Percentiles rank a stretch among this genome's conserved stretches.
Conservation (phyloP, 2,113 vertebrate species). For the Platichthys flesus region DNA sequence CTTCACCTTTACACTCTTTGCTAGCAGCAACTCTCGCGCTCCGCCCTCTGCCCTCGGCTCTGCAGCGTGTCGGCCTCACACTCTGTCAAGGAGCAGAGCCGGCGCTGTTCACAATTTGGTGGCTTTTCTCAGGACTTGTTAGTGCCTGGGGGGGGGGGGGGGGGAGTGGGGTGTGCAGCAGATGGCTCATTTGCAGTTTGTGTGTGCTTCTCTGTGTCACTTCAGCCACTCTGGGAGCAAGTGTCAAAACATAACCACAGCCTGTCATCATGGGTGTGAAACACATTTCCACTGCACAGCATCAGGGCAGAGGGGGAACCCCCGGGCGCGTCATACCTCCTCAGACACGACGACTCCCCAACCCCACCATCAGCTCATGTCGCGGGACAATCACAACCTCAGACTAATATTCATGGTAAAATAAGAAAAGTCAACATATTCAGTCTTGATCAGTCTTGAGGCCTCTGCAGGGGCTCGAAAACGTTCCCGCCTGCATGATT, state of each 20-base stretch:
- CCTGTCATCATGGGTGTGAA: slow-evolving; percentile 51
- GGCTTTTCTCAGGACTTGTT: slow-evolving; percentile 50
- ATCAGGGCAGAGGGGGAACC: background rate
- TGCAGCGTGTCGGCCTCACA: slow-evolving; percentile 35
- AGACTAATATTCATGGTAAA: too few relatives aligned
- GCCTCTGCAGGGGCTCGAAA: too few relatives aligned
- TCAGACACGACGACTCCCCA: background rate
- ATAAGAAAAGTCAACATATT: too few relatives aligned
- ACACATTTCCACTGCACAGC: slow-evolving; percentile 35
- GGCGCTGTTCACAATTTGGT: slow-evolving; percentile 41
- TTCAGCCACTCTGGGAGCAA: slow-evolving; percentile 55
- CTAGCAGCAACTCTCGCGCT: slow-evolving; percentile 1
- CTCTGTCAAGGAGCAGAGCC: slow-evolving; percentile 33
- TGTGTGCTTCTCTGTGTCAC: slow-evolving; percentile 46
- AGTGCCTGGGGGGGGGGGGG: background rate
- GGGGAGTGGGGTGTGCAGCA: slow-evolving; percentile 9
- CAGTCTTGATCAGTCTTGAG: too few relatives aligned
- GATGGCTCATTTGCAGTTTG: slow-evolving; percentile 67
- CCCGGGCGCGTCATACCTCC: background rate
- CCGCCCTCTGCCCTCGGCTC: slow-evolving; percentile 17
- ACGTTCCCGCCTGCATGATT: too few relatives aligned
- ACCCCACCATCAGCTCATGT: background rate
- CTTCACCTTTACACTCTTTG: slow-evolving; percentile 19
- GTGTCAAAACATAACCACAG: slow-evolving; percentile 66
- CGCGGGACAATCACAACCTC: too few relatives aligned